A percentile compares a stretch with the other conserved stretches of the same genome.
Conservation (phyloP, 2,113 vertebrate genomes). For the Oryzias woworae region DNA sequence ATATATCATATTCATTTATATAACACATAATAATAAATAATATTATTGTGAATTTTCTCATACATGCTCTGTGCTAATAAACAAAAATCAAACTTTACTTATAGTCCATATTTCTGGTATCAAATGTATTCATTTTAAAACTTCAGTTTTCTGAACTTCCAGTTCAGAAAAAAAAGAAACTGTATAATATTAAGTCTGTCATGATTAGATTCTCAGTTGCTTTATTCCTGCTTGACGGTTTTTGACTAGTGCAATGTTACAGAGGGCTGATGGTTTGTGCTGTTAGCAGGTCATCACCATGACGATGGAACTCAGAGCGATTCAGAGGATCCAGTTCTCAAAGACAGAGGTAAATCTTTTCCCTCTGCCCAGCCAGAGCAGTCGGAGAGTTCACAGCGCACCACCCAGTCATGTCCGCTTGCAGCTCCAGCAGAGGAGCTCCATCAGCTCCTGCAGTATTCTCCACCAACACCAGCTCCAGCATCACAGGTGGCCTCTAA, state of each 20-base stretch:
- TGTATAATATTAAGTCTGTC: too few species aligned
- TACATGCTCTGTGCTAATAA: too few species aligned
- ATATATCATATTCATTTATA: too few species aligned
- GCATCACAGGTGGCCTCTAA: constrained; percentile 18
- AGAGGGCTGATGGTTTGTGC: background rate
- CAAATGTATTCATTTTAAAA: too few species aligned
- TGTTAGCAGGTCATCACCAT: constrained; percentile 85
- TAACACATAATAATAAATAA: too few species aligned
- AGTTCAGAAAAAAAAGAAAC: too few species aligned
- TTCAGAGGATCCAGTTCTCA: constrained; percentile 84
- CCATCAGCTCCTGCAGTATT: constrained; percentile 37
- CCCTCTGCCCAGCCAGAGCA: constrained; percentile 48
- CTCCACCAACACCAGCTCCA: constrained; percentile 32
- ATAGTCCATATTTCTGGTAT: too few species aligned
- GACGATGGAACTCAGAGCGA: constrained; percentile 97
- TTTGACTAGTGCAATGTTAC: background rate
- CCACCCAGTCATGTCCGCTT: constrained; percentile 5
- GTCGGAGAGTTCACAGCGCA: constrained; percentile 34
- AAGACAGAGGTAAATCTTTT: constrained; percentile 68
- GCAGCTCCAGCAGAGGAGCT: constrained; percentile 8
- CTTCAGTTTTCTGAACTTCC: too few species aligned
- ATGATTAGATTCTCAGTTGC: too few species aligned
- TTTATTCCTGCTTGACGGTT: too few species aligned
- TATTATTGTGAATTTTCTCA: too few species aligned
- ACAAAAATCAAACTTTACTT: too few species aligned